A percentile compares a stretch with the other conserved stretches of the same genome.
Conservation (phyloP, 2,888 invertebrate genomes). For the Eupithecia pulchellata region DNA sequence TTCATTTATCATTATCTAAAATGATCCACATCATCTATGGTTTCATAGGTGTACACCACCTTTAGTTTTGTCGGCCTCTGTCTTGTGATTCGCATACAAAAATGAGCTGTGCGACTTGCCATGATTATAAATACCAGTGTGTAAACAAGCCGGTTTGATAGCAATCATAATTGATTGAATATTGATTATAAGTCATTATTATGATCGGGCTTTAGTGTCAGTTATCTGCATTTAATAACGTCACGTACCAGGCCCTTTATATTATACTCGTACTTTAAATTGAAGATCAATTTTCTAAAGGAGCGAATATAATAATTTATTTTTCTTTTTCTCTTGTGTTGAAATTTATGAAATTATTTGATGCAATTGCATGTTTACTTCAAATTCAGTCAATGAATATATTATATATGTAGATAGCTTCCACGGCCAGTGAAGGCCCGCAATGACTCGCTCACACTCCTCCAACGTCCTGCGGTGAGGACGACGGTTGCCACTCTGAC, state of each 20-base stretch:
- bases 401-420: no score
- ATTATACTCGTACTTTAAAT: neutral
- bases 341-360: neutral
- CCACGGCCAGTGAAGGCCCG: neutral
- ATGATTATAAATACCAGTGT: neutral
- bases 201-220: constrained; percentile 1
- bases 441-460: neutral
- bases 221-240: neutral
- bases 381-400: no score
- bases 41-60: no score
- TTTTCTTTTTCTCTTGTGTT: neutral
- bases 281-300: neutral
- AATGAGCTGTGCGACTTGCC: neutral
- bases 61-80: neutral
- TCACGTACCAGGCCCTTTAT: neutral
- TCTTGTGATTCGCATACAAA: neutral
- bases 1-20: neutral
- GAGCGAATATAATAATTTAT: neutral
- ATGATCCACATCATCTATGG: no score
- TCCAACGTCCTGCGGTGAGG: neutral
- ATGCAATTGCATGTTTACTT: neutral
- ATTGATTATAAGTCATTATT: constrained; percentile 4
- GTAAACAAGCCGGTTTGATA: neutral
- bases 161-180: constrained; percentile 6
- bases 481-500: neutral